A percentile compares a stretch with the other conserved stretches of the same genome.
These are phyloP conservation scores for Leptopilina myrica DNA, from an alignment of 2,888 invertebrate species.

Conservation along the genomic window DNA sequence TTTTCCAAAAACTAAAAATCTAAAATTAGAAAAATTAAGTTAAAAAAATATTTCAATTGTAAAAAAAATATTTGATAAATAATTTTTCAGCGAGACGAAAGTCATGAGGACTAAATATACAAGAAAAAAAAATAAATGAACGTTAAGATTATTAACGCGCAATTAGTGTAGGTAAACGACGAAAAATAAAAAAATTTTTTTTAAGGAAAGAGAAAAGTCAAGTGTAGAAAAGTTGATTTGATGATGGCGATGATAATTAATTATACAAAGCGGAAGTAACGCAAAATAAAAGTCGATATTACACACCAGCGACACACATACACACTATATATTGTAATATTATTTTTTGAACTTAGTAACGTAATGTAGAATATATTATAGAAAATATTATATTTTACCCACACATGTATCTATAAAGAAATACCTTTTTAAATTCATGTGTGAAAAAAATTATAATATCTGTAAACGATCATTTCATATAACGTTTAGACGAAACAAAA, in stretches of 20 bases:
- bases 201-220: conserved; percentile 54
- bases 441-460: conserved; percentile 68
- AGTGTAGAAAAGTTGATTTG: conserved; percentile 52
- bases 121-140: conserved; percentile 30
- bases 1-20: background rate
- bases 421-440: conserved; percentile 47
- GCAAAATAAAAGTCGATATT: conserved; percentile 57
- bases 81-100: conserved; percentile 18
- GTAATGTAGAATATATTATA: conserved; percentile 73
- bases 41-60: background rate
- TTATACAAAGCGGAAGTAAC: conserved; percentile 51
- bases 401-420: conserved; percentile 39
- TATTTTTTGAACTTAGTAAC: conserved; percentile 76
- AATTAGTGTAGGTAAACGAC: conserved; percentile 52
- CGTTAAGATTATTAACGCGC: conserved; percentile 60
- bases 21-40: background rate
- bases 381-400: conserved; percentile 58
- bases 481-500: conserved; percentile 63
- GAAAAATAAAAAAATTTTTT: conserved; percentile 52
- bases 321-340: conserved; percentile 75
- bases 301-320: conserved; percentile 64
- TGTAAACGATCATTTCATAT: conserved; percentile 74
- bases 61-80: conserved; percentile 1
- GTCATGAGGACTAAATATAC: conserved; percentile 51
- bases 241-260: conserved; percentile 38